These are phyloP conservation scores for Pagrus major DNA, from an alignment of 2,113 vertebrate species.

Conservation along the genomic window DNA sequence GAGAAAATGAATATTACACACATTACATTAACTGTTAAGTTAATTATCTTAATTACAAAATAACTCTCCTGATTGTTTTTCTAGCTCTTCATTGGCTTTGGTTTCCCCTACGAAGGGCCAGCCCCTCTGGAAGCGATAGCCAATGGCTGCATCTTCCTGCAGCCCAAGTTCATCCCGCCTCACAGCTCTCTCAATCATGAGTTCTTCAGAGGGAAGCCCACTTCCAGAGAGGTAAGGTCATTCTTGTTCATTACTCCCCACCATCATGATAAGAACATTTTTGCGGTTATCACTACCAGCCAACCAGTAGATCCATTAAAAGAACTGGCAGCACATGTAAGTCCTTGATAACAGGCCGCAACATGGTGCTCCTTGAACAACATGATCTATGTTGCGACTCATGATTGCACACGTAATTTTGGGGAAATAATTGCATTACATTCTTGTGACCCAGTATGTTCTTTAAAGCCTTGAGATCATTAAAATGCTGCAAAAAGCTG, in stretches of 20 bases:
- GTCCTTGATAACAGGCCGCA: not conserved
- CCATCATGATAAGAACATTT: not conserved
- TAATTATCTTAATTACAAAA: not conserved
- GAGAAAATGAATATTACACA: slow-evolving; percentile 4
- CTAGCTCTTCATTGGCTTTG: slow-evolving; percentile 97
- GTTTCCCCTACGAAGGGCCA: slow-evolving; percentile 98
- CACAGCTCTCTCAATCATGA: slow-evolving; percentile 98
- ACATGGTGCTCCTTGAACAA: not conserved
- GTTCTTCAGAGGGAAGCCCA: slow-evolving; percentile 98
- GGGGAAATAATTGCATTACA: not conserved
- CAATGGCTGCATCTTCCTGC: slow-evolving; percentile 96
- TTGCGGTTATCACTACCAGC: not conserved
- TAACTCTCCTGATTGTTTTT: not conserved
- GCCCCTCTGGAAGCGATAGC: slow-evolving; percentile 97
- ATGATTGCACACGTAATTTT: not conserved
- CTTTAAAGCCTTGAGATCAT: not conserved
- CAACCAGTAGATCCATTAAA: slow-evolving; percentile 2
- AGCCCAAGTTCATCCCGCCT: slow-evolving; percentile 92
- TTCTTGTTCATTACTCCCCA: not conserved
- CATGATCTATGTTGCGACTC: not conserved
- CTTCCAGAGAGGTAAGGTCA: slow-evolving; percentile 89
- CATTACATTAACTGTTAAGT: not conserved
- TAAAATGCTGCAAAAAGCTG: not conserved
- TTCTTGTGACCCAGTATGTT: not conserved
- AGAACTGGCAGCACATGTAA: not conserved